phyloP scores from a whole-genome alignment of 2,797 vertebrate genomes.

The Poeciliopsis turneri region DNA sequence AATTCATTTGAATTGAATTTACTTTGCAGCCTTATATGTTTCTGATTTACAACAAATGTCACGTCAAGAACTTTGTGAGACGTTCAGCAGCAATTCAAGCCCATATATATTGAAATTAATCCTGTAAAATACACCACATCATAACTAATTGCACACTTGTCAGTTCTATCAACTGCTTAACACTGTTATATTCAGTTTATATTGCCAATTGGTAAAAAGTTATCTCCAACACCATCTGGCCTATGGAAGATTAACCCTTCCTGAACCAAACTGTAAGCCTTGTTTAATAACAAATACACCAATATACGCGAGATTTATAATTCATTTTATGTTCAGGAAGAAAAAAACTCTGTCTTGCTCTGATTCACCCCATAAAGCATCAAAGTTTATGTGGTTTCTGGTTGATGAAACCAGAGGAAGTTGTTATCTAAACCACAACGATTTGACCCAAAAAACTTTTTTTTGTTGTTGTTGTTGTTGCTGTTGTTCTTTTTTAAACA shows the following conservation, averaged over 20 bases:
- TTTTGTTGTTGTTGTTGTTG: too few relatives aligned
- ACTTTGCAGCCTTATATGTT: neutral
- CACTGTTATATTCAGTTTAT: neutral
- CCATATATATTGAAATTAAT: neutral
- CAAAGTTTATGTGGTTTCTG: slow-evolving; percentile 33
- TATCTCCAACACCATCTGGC: neutral
- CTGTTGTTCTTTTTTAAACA: too few relatives aligned
- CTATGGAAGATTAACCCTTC: neutral
- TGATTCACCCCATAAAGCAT: neutral
- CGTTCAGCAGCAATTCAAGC: neutral
- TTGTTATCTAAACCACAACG: slow-evolving; percentile 18
- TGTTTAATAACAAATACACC: neutral
- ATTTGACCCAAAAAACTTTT: neutral
- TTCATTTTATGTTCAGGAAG: neutral
- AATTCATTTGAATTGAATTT: neutral
- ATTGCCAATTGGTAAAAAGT: neutral
- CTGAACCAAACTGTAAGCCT: neutral
- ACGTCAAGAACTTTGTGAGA: neutral
- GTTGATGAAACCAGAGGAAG: slow-evolving; percentile 28
- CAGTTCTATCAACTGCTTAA: neutral
- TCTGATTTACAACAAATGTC: neutral
- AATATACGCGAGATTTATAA: neutral
- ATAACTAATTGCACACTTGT: neutral
- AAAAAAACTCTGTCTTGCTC: neutral
- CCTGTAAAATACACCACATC: too few relatives aligned